Evolutionary conservation across 2,888 invertebrate species (phyloP).

Genomic region (Epsilonema sp.): DNA sequence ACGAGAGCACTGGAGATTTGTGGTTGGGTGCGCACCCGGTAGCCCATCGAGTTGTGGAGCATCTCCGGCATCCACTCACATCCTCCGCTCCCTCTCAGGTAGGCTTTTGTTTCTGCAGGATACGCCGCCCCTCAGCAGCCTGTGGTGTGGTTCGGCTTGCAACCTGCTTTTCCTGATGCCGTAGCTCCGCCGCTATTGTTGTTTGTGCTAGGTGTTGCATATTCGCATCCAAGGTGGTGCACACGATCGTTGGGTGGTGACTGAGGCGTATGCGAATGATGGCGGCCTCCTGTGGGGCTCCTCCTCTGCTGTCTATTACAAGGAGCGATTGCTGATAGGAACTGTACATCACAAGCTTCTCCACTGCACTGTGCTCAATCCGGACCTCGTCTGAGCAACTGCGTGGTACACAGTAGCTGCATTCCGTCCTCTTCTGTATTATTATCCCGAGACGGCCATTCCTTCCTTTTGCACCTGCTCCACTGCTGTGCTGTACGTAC

Average conservation of each 20-base stretch:
- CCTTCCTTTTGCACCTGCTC: too few relatives aligned
- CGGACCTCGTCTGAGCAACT: constrained; percentile 11
- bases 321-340: constrained; percentile 20
- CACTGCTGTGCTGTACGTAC: too few relatives aligned
- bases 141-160: too few relatives aligned
- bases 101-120: background rate
- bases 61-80: constrained; percentile 1
- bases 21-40: constrained; percentile 18
- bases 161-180: background rate
- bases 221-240: constrained; percentile 2
- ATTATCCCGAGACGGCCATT: too few relatives aligned
- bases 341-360: constrained; percentile 16
- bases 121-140: too few relatives aligned
- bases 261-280: constrained; percentile 25
- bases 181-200: background rate
- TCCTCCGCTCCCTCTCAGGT: constrained; percentile 7
- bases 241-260: constrained; percentile 17
- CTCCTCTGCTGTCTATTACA: constrained; percentile 11
- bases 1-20: constrained; percentile 10
- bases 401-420: too few relatives aligned
- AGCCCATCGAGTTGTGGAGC: background rate
- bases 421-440: too few relatives aligned
- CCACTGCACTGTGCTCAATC: constrained; percentile 16
- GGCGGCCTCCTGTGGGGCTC: constrained; percentile 15
- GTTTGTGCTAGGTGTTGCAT: constrained; percentile 1